Conservation (phyloP, 2,113 vertebrate genomes). For the Canis aureus region DNA sequence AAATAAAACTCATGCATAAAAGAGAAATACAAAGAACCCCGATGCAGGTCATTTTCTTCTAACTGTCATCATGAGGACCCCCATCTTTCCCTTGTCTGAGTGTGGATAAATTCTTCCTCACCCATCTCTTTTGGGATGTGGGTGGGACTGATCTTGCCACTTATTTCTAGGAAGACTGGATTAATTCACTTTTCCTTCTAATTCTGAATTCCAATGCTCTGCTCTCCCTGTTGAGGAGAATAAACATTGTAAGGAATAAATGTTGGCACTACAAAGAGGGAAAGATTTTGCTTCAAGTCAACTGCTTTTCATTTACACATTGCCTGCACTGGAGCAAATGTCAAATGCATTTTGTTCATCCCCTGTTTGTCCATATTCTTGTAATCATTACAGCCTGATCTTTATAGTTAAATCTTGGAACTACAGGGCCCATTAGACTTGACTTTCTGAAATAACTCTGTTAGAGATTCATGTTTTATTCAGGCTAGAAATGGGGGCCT, state of each 20-base stretch:
- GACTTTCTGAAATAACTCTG: slow-evolving; percentile 72
- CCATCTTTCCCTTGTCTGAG: neutral
- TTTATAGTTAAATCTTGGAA: slow-evolving; percentile 34
- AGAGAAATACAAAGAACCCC: fast-evolving
- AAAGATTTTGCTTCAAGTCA: neutral
- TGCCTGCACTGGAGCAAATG: neutral
- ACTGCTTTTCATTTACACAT: slow-evolving; percentile 49
- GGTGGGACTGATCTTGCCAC: neutral
- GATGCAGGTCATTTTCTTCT: fast-evolving
- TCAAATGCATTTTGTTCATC: neutral
- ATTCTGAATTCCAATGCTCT: neutral
- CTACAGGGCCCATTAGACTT: slow-evolving; percentile 51
- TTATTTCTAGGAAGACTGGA: neutral
- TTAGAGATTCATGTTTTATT: slow-evolving; percentile 81
- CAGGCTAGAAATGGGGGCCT: slow-evolving; percentile 64
- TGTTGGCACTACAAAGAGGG: neutral
- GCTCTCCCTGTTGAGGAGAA: fast-evolving
- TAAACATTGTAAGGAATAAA: neutral
- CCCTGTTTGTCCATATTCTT: neutral
- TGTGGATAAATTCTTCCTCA: neutral
- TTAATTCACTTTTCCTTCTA: neutral
- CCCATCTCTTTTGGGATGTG: neutral
- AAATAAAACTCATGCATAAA: neutral
- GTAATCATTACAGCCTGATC: neutral
- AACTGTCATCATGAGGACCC: fast-evolving